Evolutionary conservation across 2,797 vertebrate genomes (phyloP).

Genomic region (Halcyon smyrnensis): DNA sequence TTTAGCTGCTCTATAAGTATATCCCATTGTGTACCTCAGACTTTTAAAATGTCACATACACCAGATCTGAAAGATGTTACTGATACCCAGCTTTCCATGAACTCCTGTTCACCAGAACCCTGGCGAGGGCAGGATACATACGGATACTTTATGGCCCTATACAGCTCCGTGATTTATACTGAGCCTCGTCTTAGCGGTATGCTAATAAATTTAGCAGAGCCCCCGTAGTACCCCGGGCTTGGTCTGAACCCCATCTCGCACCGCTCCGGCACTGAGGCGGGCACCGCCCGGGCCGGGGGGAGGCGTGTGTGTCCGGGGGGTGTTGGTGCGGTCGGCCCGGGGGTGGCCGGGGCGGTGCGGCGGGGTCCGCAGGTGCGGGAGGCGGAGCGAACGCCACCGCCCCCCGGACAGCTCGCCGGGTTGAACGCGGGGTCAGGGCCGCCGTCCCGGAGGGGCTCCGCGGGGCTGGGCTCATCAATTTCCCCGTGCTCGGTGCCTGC

Average conservation of each 20-base stretch:
- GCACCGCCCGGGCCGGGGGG: not conserved
- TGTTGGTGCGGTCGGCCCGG: not conserved
- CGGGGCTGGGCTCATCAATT: slow-evolving; percentile 88
- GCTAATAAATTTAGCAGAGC: slow-evolving; percentile 74
- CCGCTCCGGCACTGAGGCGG: not conserved
- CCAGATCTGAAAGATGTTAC: slow-evolving; percentile 50
- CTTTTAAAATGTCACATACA: slow-evolving; percentile 22
- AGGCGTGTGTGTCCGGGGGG: not conserved
- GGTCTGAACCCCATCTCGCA: not conserved
- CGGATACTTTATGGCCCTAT: slow-evolving; percentile 67
- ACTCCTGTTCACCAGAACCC: slow-evolving; percentile 53
- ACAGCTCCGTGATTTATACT: slow-evolving; percentile 69
- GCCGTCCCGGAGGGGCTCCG: not conserved
- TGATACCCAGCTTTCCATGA: slow-evolving; percentile 44
- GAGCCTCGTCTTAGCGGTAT: slow-evolving; percentile 51
- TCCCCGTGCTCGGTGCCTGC: slow-evolving; percentile 76
- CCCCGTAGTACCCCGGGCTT: slow-evolving; percentile 5
- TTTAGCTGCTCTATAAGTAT: not conserved
- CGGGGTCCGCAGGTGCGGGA: slow-evolving; percentile 9
- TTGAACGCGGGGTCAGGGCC: slow-evolving; percentile 42
- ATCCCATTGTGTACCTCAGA: not conserved
- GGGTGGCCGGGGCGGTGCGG: not conserved
- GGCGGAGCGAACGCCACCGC: not conserved
- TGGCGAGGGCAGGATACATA: slow-evolving; percentile 8
- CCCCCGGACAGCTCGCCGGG: slow-evolving; percentile 12